phyloP scores from a whole-genome alignment of 1,140 invertebrate genomes.

The Lordiphosa collinella region DNA sequence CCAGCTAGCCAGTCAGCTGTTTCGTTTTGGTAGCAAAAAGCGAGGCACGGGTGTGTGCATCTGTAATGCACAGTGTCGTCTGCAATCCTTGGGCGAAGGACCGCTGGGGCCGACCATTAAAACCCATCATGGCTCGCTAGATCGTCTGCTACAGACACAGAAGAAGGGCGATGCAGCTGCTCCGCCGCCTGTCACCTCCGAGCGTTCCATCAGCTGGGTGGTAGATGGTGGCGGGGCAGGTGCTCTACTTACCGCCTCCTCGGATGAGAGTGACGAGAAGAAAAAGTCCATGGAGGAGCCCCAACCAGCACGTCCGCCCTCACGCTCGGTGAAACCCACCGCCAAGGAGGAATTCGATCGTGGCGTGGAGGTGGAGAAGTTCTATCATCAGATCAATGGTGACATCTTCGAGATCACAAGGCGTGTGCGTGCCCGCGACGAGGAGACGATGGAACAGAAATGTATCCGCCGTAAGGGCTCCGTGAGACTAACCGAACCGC shows the following conservation, averaged over 20 bases:
- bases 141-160: constrained; percentile 54
- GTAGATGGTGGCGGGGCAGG: constrained; percentile 64
- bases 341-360: constrained; percentile 74
- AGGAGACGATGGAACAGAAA: constrained; percentile 75
- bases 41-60: constrained; percentile 69
- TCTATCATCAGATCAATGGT: constrained; percentile 79
- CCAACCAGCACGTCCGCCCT: constrained; percentile 51
- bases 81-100: constrained; percentile 62
- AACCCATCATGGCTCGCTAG: constrained; percentile 73
- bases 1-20: constrained; percentile 71
- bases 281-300: constrained; percentile 38
- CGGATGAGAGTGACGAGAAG: constrained; percentile 67
- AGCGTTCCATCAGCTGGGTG: constrained; percentile 73
- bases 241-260: constrained; percentile 47
- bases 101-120: constrained; percentile 63
- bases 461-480: constrained; percentile 67
- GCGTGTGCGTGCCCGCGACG: constrained; percentile 64
- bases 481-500: constrained; percentile 40
- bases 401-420: constrained; percentile 79
- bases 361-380: constrained; percentile 76
- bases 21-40: constrained; percentile 77
- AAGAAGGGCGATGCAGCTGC: constrained; percentile 9
- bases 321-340: constrained; percentile 48
- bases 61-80: constrained; percentile 75
- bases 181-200: constrained; percentile 25